A percentile compares a stretch with the other conserved stretches of the same genome.
These are phyloP conservation scores for Peromyscus leucopus DNA, from an alignment of 2,113 vertebrate species.

Conservation along the genomic window DNA sequence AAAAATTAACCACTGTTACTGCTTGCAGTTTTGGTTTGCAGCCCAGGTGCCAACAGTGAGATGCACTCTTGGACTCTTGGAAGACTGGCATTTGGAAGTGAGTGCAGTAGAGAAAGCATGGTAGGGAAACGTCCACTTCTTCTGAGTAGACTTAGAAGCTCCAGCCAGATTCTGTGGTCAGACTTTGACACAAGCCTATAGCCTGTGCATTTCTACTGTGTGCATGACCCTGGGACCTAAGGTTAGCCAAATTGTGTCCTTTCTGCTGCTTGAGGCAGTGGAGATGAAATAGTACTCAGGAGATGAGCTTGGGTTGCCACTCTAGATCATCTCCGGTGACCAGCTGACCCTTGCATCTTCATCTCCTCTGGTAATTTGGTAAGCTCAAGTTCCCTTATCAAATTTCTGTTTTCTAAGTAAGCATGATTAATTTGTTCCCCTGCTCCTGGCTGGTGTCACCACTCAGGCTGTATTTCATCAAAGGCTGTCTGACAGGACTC, in stretches of 20 bases:
- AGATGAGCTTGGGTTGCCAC: neutral
- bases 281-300: neutral
- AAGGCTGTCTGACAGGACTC: neutral
- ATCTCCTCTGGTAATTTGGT: neutral
- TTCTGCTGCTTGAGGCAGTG: neutral
- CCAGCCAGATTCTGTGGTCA: neutral
- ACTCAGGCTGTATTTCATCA: neutral
- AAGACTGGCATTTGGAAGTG: neutral
- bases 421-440: neutral
- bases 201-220: neutral
- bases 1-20: neutral
- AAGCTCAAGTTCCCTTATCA: neutral
- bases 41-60: neutral
- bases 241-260: neutral
- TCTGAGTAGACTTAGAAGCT: neutral
- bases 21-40: neutral
- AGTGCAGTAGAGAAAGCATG: neutral
- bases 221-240: neutral
- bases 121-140: neutral
- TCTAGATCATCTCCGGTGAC: constrained; percentile 22
- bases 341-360: neutral
- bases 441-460: neutral
- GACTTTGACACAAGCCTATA: neutral
- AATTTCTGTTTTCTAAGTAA: neutral
- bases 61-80: neutral